phyloP scores from a whole-genome alignment of 2,888 invertebrate species.

The Steinernema scapterisci region DNA sequence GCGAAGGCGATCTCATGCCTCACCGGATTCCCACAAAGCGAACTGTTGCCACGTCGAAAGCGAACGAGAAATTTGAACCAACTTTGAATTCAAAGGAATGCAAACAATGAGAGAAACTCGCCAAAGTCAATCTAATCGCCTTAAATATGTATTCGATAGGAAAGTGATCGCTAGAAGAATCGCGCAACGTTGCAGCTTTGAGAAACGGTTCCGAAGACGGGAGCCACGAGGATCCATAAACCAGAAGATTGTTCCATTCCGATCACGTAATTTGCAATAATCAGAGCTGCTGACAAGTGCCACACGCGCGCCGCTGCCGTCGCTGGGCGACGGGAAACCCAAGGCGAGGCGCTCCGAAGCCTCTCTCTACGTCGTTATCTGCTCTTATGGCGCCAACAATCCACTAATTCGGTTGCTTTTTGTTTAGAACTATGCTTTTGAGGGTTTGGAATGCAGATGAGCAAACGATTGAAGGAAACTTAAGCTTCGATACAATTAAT shows the following conservation, averaged over 20 bases:
- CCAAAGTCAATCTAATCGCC: not conserved
- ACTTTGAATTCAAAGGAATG: no score
- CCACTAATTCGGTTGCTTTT: not conserved
- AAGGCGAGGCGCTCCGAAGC: not conserved
- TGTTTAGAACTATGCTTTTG: no score
- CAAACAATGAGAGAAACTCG: not conserved
- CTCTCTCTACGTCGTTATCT: not conserved
- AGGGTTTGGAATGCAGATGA: no score
- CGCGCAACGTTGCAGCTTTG: not conserved
- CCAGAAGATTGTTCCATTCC: not conserved
- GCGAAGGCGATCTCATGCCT: no score
- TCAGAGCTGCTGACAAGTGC: not conserved
- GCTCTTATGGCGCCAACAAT: not conserved
- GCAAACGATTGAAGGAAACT: no score
- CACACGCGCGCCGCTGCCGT: conserved; percentile 21
- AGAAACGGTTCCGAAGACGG: no score
- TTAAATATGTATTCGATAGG: not conserved
- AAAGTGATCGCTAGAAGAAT: not conserved
- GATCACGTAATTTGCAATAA: not conserved
- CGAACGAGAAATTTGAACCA: no score
- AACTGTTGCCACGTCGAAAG: no score
- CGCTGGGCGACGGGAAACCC: conserved; percentile 1
- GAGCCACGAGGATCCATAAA: not conserved
- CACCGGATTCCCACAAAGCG: no score
- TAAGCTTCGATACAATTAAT: no score